A percentile compares a stretch with the other conserved stretches of the same genome.
Evolutionary conservation across 2,888 invertebrate species (phyloP).

Genomic region (Mongoloraphidia duomilia): DNA sequence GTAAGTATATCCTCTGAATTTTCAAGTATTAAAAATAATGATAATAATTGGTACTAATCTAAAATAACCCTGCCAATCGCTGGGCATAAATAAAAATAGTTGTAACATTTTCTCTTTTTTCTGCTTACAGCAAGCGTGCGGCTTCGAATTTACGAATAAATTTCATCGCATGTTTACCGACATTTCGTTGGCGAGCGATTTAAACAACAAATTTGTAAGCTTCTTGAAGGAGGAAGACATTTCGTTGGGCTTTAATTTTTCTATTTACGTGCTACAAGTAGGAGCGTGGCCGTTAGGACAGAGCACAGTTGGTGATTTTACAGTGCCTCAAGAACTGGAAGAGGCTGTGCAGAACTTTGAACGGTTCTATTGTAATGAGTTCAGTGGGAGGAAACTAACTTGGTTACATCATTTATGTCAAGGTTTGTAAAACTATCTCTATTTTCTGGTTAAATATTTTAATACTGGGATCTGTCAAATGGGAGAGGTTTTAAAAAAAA

Average conservation of each 20-base stretch:
- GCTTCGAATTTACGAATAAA: slow-evolving; percentile 98
- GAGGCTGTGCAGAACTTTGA: slow-evolving; percentile 83
- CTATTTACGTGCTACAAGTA: slow-evolving; percentile 61
- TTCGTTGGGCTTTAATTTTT: slow-evolving; percentile 49
- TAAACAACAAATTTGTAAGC: slow-evolving; percentile 74
- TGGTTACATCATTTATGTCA: slow-evolving; percentile 95
- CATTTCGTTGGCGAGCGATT: slow-evolving; percentile 81
- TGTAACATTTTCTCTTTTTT: slow-evolving; percentile 1
- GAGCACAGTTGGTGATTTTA: slow-evolving; percentile 61
- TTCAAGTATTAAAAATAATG: neutral
- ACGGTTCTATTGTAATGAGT: slow-evolving; percentile 74
- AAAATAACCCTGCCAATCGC: neutral
- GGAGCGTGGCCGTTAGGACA: slow-evolving; percentile 94
- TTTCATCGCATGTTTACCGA: slow-evolving; percentile 99
- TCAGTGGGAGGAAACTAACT: slow-evolving; percentile 85
- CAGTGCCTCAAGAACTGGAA: slow-evolving; percentile 80
- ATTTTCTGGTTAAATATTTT: no score
- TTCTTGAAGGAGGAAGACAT: slow-evolving; percentile 48
- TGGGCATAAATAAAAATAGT: no score
- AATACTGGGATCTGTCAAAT: no score
- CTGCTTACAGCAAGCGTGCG: slow-evolving; percentile 64
- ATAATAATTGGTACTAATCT: no score
- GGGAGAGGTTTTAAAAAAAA: no score
- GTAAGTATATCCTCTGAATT: slow-evolving; percentile 30
- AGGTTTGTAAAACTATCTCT: slow-evolving; percentile 38